phyloP scores from a whole-genome alignment of 2,113 vertebrate genomes.

The Callaeas wilsoni region DNA sequence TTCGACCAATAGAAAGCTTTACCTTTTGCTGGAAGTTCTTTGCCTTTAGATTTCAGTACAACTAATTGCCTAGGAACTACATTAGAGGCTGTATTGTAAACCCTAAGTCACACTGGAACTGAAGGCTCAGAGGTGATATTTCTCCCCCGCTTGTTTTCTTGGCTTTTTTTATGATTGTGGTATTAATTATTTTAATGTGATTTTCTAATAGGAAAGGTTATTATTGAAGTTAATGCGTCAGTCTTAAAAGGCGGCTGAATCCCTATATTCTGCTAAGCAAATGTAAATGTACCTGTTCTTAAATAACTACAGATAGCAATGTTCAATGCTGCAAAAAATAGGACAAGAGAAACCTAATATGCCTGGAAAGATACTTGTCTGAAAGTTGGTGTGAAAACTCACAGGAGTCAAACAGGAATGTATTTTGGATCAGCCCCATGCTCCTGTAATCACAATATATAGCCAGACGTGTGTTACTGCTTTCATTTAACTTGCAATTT shows the following conservation, averaged over 20 bases:
- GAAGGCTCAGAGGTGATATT: neutral
- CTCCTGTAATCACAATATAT: neutral
- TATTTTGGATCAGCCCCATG: neutral
- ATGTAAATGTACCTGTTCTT: neutral
- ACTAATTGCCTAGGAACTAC: neutral
- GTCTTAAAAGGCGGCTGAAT: neutral
- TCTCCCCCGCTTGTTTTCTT: neutral
- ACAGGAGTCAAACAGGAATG: neutral
- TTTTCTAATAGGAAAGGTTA: neutral
- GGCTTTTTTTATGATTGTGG: fast-evolving
- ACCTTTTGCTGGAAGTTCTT: neutral
- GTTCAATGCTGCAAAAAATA: neutral
- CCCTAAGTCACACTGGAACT: neutral
- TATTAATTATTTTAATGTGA: neutral
- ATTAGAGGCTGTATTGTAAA: neutral
- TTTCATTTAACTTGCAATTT: neutral
- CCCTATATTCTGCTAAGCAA: neutral
- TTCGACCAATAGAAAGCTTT: neutral
- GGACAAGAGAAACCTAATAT: neutral
- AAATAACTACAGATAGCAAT: neutral
- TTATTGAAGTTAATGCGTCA: neutral
- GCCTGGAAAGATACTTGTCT: neutral
- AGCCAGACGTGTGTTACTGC: neutral
- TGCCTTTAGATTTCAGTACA: neutral
- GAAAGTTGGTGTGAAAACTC: neutral